Conservation (phyloP, 2,797 vertebrate species). For the Falco rusticolus region DNA sequence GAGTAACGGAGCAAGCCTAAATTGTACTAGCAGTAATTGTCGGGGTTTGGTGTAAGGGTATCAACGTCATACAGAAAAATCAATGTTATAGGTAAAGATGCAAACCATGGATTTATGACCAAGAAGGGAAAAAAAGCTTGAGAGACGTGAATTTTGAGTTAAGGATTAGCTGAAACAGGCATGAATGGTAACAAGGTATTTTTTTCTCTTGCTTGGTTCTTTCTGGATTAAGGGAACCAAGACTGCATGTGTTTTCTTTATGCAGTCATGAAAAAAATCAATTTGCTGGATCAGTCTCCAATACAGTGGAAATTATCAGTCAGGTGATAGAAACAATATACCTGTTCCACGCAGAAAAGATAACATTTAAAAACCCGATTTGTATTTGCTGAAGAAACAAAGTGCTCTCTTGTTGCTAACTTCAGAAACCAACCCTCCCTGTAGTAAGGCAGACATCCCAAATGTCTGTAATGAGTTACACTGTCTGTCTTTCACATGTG, state of each 20-base stretch:
- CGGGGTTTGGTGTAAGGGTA: background rate
- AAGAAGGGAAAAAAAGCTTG: background rate
- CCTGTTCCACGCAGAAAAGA: background rate
- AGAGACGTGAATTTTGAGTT: background rate
- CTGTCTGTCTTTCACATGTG: background rate
- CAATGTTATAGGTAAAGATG: background rate
- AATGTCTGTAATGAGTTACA: background rate
- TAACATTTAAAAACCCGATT: background rate
- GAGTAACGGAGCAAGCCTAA: background rate
- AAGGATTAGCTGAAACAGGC: background rate
- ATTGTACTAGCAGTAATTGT: background rate
- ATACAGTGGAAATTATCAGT: background rate
- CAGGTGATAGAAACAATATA: background rate
- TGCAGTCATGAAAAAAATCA: background rate
- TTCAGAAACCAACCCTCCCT: background rate
- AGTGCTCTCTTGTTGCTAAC: background rate
- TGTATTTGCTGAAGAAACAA: background rate
- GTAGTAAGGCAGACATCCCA: background rate
- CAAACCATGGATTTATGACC: background rate
- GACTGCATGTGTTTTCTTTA: background rate
- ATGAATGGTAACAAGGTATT: background rate
- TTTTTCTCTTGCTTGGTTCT: background rate
- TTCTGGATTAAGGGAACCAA: background rate
- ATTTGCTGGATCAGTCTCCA: background rate
- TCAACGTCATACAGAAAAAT: background rate